Evolutionary conservation across 1,140 invertebrate genomes (phyloP), one percentile per base, ranked within the genome.

Genomic region (Neuroterus valhalla): DNA sequence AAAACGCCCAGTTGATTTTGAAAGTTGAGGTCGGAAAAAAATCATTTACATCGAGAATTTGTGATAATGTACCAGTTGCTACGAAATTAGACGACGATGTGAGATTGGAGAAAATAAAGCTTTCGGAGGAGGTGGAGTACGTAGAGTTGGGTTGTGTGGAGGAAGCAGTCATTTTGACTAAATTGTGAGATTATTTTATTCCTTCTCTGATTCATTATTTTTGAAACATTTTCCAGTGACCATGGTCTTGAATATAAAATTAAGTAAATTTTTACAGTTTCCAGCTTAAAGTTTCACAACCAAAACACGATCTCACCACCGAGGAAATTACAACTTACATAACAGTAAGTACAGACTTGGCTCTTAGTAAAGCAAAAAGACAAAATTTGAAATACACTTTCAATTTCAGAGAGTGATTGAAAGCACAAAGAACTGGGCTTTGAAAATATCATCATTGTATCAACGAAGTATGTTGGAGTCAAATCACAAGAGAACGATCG

Each of bases 311-410:
- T 23, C 85, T 98, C 6, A 92, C 93, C 21, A 90, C 92, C 62
- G 96, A 98, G 89, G 95, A 98, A 90, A 80, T 97, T 0, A 89
- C 92, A 68, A 94, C 96, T 0, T 97, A 96, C 88, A 90, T 97
- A 45, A 93, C 92, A 78, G 92, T 95, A 74, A 89, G 93, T 81
- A 21, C 23, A 26, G n/a, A 66, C 1, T 42, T 75, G 68, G 31
- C 45, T 45, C 2, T 21, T 26, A 55, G 8, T 67, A 23, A 15
- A 72, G 50, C 1, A 26, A 43, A 43, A 38, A 14, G 31, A n/a
- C 46, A 12, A 12, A 69, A 44, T 42, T 72, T 71, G 26, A 69
- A 66, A 73, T 72, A 50, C 31, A 74, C 68, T 31, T 81, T 15
- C 76, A 26, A 66, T 82, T 81, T 8, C 48, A 89, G 87, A 77